A percentile compares a stretch with the other conserved stretches of the same genome.
phyloP scores from a whole-genome alignment of 2,797 vertebrate genomes.

The Trematomus bernacchii region DNA sequence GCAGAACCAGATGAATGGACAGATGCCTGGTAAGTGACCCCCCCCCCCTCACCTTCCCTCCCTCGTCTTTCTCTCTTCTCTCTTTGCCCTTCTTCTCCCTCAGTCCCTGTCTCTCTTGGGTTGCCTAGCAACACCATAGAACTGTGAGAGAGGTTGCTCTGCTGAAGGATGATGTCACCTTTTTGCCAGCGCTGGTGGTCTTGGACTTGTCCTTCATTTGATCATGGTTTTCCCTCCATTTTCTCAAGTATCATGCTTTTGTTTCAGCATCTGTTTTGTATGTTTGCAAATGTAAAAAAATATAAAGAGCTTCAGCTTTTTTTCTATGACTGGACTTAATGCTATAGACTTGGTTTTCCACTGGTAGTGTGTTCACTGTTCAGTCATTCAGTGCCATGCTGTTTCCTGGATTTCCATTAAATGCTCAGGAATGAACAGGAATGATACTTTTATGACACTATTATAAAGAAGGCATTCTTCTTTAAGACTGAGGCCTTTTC shows the following conservation, averaged over 20 bases:
- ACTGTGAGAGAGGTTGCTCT: slow-evolving; percentile 90
- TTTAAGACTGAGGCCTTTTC: background rate
- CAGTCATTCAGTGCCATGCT: background rate
- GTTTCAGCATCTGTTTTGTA: slow-evolving; percentile 14
- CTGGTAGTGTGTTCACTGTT: background rate
- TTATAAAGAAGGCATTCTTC: background rate
- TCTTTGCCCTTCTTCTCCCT: slow-evolving; percentile 59
- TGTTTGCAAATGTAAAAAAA: background rate
- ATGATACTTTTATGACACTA: background rate
- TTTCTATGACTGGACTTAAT: background rate
- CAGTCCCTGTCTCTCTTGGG: slow-evolving; percentile 85
- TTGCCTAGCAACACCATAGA: slow-evolving; percentile 95
- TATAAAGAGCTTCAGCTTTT: background rate
- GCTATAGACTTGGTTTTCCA: background rate
- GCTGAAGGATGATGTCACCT: slow-evolving; percentile 87
- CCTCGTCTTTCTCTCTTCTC: slow-evolving; percentile 44
- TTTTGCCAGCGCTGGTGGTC: slow-evolving; percentile 83
- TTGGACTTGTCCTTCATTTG: slow-evolving; percentile 47
- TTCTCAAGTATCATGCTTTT: slow-evolving; percentile 1
- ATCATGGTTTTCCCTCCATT: slow-evolving; percentile 32
- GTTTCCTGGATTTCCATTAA: background rate
- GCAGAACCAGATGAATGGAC: slow-evolving; percentile 99
- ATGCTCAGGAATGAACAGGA: background rate
- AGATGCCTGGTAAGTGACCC: slow-evolving; percentile 96
- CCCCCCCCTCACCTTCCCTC: slow-evolving; percentile 10